Evolutionary conservation across 2,113 vertebrate species (phyloP).

Genomic region (Gymnogyps californianus): DNA sequence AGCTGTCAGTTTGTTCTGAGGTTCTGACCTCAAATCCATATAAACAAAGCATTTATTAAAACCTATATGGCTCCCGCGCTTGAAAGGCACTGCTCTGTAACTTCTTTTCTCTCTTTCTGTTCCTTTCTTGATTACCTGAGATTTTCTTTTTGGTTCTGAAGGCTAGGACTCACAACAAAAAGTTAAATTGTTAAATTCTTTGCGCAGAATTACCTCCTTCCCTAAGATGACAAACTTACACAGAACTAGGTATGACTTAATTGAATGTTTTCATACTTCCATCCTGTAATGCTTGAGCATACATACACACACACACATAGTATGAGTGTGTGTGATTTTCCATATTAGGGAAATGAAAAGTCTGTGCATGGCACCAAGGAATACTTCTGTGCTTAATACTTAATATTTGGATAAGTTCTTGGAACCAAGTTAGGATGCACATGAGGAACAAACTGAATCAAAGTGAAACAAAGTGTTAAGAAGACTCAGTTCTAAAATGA

Average conservation of each 20-base stretch:
- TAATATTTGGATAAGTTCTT: not conserved
- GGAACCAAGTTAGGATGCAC: not conserved
- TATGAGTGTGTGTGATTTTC: not conserved
- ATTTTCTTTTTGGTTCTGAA: not conserved
- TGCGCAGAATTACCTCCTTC: not conserved
- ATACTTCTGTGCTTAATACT: not conserved
- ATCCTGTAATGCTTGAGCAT: not conserved
- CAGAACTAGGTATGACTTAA: not conserved
- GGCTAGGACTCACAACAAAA: not conserved
- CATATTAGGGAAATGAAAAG: not conserved
- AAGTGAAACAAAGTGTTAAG: not conserved
- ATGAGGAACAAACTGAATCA: not conserved
- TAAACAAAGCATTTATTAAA: not conserved
- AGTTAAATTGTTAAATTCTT: not conserved
- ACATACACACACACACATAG: not conserved
- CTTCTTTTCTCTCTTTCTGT: not conserved
- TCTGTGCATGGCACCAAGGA: not conserved
- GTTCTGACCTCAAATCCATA: not conserved
- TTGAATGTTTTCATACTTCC: not conserved
- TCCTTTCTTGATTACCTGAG: not conserved
- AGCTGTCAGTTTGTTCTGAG: not conserved
- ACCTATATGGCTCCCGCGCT: fast-evolving
- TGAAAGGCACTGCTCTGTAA: not conserved
- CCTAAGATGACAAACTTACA: not conserved
- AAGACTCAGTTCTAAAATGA: not conserved